Evolutionary conservation across 2,888 invertebrate species (phyloP).

Genomic region (Athetis lepigone): DNA sequence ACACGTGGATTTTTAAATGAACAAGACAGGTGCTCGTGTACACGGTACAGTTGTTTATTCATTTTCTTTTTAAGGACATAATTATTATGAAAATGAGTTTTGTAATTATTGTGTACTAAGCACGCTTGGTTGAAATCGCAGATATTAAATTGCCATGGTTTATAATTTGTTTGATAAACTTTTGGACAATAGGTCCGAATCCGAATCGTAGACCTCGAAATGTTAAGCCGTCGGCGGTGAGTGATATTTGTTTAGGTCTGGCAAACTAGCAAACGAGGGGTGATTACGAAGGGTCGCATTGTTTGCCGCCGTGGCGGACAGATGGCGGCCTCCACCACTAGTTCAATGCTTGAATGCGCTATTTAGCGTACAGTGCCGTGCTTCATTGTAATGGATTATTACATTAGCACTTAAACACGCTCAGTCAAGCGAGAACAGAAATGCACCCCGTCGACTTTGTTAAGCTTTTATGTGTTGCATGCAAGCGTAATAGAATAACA

Average conservation of each 20-base stretch:
- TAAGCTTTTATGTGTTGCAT: conserved; percentile 77
- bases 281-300: conserved; percentile 85
- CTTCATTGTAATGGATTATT: conserved; percentile 90
- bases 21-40: conserved; percentile 50
- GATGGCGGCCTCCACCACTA: conserved; percentile 81
- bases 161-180: conserved; percentile 65
- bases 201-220: conserved; percentile 68
- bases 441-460: conserved; percentile 82
- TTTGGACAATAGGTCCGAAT: conserved; percentile 68
- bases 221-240: conserved; percentile 73
- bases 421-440: conserved; percentile 86
- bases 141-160: conserved; percentile 37
- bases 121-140: conserved; percentile 12
- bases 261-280: conserved; percentile 83
- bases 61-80: conserved; percentile 34
- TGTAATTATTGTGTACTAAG: conserved; percentile 6
- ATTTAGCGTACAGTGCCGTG: conserved; percentile 88
- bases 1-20: conserved; percentile 65
- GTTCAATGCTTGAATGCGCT: conserved; percentile 88
- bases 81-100: conserved; percentile 17
- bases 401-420: conserved; percentile 90
- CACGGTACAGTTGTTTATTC: conserved; percentile 35
- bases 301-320: conserved; percentile 86
- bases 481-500: conserved; percentile 81
- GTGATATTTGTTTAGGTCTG: conserved; percentile 87